Evolutionary conservation across 1,140 invertebrate species (phyloP).

Genomic region (Pseudomyrmex flavicornis): DNA sequence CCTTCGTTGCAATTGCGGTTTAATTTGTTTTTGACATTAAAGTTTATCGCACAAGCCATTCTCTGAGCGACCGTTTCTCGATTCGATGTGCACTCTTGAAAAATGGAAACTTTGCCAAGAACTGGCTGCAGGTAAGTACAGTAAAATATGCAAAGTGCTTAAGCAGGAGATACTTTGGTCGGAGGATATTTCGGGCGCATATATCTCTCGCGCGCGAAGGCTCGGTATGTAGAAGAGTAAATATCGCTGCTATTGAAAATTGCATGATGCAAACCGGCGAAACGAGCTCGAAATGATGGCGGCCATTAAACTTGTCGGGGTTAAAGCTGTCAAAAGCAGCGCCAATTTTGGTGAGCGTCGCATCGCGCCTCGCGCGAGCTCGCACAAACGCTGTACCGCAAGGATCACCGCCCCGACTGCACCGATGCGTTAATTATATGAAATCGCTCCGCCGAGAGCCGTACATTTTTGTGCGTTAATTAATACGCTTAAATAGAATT

Average conservation of each 20-base stretch:
- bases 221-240: conserved; percentile 35
- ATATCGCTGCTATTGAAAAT: conserved; percentile 51
- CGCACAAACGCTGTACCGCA: not conserved
- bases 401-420: not conserved
- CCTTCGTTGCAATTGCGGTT: not conserved
- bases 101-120: conserved; percentile 44
- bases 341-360: conserved; percentile 17
- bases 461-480: conserved; percentile 13
- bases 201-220: not conserved
- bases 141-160: conserved; percentile 54
- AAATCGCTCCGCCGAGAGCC: conserved; percentile 11
- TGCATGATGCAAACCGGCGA: conserved; percentile 41
- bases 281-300: conserved; percentile 29
- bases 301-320: conserved; percentile 32
- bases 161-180: conserved; percentile 23
- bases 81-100: conserved; percentile 1
- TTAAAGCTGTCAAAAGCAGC: conserved; percentile 55
- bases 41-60: conserved; percentile 16
- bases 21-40: conserved; percentile 28
- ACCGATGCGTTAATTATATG: conserved; percentile 31
- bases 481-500: conserved; percentile 1
- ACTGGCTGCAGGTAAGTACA: conserved; percentile 17
- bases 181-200: conserved; percentile 13
- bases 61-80: not conserved
- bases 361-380: not conserved